These are phyloP conservation scores for Heliconius erato DNA, from an alignment of 2,888 invertebrate genomes.

Conservation along the genomic window DNA sequence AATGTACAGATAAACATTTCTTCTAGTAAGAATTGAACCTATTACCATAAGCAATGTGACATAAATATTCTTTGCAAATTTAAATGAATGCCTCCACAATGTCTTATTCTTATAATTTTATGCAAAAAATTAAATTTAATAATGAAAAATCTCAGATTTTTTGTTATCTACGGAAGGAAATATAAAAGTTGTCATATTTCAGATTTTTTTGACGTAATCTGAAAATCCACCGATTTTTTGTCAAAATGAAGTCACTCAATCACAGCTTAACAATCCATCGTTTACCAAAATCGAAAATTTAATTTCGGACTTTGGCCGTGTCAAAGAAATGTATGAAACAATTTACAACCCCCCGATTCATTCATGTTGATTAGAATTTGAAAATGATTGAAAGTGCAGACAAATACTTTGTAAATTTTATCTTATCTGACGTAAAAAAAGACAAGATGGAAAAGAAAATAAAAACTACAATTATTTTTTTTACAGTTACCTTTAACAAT, in stretches of 20 bases:
- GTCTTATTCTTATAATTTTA: too few species aligned
- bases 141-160: not conserved
- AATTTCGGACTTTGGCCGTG: not conserved
- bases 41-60: too few species aligned
- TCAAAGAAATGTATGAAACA: conserved; percentile 21
- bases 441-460: not conserved
- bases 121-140: too few species aligned
- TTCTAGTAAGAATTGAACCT: too few species aligned
- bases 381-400: not conserved
- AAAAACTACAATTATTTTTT: too few species aligned
- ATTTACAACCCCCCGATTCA: not conserved
- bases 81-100: too few species aligned
- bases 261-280: not conserved
- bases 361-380: not conserved
- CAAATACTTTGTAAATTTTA: not conserved
- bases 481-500: too few species aligned
- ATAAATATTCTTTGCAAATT: too few species aligned
- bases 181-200: too few species aligned
- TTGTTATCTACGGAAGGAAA: too few species aligned
- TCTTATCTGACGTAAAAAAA: not conserved
- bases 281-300: not conserved
- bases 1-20: too few species aligned
- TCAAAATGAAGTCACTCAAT: not conserved
- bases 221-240: not conserved
- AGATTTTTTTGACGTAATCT: not conserved